A percentile compares a stretch with the other conserved stretches of the same genome.
Evolutionary conservation across 2,113 vertebrate species (phyloP).

Genomic region (Ovibos moschatus): DNA sequence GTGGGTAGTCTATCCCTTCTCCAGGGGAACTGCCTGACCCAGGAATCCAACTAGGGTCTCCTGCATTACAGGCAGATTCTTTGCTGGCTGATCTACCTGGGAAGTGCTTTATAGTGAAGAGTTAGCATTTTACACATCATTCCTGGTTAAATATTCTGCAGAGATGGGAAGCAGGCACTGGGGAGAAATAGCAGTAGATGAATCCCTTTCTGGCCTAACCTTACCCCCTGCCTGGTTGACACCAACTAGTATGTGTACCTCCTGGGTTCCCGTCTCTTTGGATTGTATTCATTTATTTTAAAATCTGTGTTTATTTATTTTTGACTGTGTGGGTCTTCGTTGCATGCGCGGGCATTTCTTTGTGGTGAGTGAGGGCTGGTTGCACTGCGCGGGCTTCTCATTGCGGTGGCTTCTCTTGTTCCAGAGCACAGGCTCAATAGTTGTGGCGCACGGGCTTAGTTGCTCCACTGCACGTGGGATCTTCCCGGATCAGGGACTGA

Average conservation of each 20-base stretch:
- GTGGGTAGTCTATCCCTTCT: not conserved
- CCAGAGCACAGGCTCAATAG: not conserved
- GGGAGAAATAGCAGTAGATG: not conserved
- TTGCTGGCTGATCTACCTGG: not conserved
- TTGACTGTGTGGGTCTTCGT: not conserved
- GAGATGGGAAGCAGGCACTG: not conserved
- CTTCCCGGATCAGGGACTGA: not conserved
- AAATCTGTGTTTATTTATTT: not conserved
- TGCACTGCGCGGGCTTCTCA: fast-evolving
- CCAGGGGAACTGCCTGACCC: not conserved
- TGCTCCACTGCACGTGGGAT: not conserved
- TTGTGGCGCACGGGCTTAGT: not conserved
- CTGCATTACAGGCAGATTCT: not conserved
- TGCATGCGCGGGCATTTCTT: fast-evolving
- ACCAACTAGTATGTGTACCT: not conserved
- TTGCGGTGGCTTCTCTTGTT: not conserved
- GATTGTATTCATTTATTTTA: not conserved
- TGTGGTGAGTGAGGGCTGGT: not conserved
- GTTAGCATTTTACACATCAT: not conserved
- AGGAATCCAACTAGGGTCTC: not conserved
- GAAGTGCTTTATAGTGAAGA: not conserved
- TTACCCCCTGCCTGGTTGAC: not conserved
- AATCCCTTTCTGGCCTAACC: not conserved
- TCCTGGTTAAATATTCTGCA: not conserved
- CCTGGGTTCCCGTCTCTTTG: not conserved